These are phyloP conservation scores for Tinea trinotella DNA, from an alignment of 2,888 invertebrate genomes.

Conservation along the genomic window DNA sequence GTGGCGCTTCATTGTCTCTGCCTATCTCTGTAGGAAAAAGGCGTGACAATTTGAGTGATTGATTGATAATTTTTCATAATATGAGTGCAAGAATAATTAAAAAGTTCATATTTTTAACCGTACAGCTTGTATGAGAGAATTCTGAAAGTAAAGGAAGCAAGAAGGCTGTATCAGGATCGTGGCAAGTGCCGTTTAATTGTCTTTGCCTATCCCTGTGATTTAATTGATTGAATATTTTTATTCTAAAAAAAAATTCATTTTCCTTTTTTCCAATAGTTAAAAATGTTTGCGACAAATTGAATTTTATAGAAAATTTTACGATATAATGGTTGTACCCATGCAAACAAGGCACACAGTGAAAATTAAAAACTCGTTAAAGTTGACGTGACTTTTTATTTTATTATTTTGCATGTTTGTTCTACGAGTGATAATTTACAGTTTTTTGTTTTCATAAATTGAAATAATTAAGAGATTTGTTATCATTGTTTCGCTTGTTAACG, in stretches of 20 bases:
- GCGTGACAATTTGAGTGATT: too few species aligned
- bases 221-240: too few species aligned
- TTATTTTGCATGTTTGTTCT: constrained; percentile 12
- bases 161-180: too few species aligned
- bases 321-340: constrained; percentile 10
- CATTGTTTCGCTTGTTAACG: neutral
- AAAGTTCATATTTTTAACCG: too few species aligned
- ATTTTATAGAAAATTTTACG: neutral
- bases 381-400: constrained; percentile 17
- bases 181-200: too few species aligned
- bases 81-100: too few species aligned
- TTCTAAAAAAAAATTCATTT: neutral
- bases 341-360: constrained; percentile 17
- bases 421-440: constrained; percentile 10
- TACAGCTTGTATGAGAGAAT: too few species aligned
- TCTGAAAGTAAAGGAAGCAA: too few species aligned
- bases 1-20: too few species aligned
- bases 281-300: constrained; percentile 3
- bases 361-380: constrained; percentile 18
- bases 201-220: too few species aligned
- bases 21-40: too few species aligned
- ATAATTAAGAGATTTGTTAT: neutral
- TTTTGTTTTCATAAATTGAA: constrained; percentile 9
- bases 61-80: too few species aligned
- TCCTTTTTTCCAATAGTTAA: neutral